Percentiles rank a stretch among this genome's conserved stretches.
phyloP scores from a whole-genome alignment of 2,113 vertebrate genomes.

The Platysteira castanea region DNA sequence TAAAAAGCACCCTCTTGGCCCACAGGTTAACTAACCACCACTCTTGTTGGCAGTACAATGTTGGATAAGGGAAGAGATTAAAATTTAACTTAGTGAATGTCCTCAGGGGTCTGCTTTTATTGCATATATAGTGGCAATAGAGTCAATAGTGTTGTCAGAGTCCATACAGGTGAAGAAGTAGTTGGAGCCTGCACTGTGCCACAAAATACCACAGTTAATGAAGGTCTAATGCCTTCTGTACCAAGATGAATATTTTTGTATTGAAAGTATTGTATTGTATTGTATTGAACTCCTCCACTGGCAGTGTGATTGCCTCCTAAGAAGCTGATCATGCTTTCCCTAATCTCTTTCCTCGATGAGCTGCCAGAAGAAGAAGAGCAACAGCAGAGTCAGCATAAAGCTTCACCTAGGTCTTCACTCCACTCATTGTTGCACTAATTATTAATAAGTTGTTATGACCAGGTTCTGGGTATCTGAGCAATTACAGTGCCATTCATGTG shows the following conservation, averaged over 20 bases:
- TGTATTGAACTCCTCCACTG: not conserved
- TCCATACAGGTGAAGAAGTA: not conserved
- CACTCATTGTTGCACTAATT: not conserved
- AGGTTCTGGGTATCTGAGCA: not conserved
- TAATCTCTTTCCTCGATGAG: not conserved
- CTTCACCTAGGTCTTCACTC: not conserved
- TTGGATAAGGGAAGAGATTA: not conserved
- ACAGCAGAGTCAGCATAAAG: not conserved
- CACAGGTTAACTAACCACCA: not conserved
- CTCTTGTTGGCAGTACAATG: not conserved
- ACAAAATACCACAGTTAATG: not conserved
- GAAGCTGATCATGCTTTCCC: not conserved
- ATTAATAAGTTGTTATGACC: not conserved
- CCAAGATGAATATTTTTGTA: not conserved
- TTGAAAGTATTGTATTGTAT: not conserved
- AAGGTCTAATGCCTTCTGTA: not conserved
- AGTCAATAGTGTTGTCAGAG: not conserved
- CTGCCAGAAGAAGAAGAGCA: not conserved
- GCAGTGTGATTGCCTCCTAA: not conserved
- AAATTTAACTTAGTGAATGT: not conserved
- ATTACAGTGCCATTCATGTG: not conserved
- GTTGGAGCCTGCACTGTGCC: not conserved
- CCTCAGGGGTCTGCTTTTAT: not conserved
- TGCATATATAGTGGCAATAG: not conserved
- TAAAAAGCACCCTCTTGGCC: not conserved